A percentile compares a stretch with the other conserved stretches of the same genome.
These are phyloP conservation scores for Agapornis roseicollis DNA, from an alignment of 2,113 vertebrate species.

Conservation along the genomic window DNA sequence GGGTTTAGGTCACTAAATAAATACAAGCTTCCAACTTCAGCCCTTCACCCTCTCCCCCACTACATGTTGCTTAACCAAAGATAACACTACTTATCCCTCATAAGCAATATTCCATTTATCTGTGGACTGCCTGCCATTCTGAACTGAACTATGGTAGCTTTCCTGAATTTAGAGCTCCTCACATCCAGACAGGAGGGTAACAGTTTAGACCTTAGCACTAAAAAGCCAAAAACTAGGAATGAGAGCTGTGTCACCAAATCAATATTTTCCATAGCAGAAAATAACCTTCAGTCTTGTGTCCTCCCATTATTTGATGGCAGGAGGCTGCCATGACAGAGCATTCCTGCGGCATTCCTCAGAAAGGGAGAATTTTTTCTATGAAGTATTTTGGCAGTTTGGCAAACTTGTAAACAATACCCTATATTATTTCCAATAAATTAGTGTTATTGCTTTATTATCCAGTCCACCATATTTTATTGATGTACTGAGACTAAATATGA, in stretches of 20 bases:
- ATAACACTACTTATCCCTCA: neutral
- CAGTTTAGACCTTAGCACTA: neutral
- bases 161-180: neutral
- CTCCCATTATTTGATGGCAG: neutral
- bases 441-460: slow-evolving; percentile 65
- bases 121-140: neutral
- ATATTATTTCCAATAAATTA: slow-evolving; percentile 57
- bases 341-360: neutral
- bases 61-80: neutral
- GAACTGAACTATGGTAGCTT: neutral
- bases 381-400: slow-evolving; percentile 12
- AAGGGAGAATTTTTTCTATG: neutral
- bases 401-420: slow-evolving; percentile 58
- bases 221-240: neutral
- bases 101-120: neutral
- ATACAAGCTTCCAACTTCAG: neutral
- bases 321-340: neutral
- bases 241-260: neutral
- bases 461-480: slow-evolving; percentile 66
- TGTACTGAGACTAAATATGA: slow-evolving; percentile 62
- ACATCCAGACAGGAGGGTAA: neutral
- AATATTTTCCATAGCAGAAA: neutral
- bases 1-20: neutral
- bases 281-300: neutral
- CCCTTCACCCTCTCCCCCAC: neutral